Evolutionary conservation across 2,797 vertebrate genomes (phyloP), one percentile per base, ranked within the genome.

Genomic region (Platalea minor): DNA sequence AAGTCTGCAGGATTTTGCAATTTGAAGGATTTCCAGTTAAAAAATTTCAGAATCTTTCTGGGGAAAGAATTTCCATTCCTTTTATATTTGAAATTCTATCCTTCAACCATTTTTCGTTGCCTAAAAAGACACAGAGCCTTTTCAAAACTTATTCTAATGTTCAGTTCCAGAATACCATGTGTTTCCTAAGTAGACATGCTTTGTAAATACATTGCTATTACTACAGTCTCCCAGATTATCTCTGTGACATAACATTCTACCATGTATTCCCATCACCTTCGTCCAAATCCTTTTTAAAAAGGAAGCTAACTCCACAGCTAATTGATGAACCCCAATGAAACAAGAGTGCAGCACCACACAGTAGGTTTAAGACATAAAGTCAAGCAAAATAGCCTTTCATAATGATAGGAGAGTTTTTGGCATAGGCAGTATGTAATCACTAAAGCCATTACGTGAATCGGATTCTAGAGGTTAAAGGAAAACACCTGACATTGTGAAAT

Each of bases 401-500:
- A 80, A 24, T 31, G 16, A 76, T 46, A 31, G 54, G 88, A 93
- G 70, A 86, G 53, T 24, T 92, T 97, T 96, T 94, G 96, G 95
- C 88, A 65, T 89, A 92, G 70, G 60, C 54, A 92, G 54, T 92
- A 81, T 87, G 69, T 89, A 96, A 93, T 94, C 92, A 89, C 61
- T 72, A 89, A 80, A 80, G 60, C 24, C 29, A 37, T 68, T 78
- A 89, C 0, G 7, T 74, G 89, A 85, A 68, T 80, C 37, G 15
- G 50, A 39, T 69, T 85, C 83, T 33, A 56, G 91, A 92, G 68
- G 85, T 94, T 97, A 95, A 88, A 88, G 63, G 72, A 43, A 82
- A 94, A 90, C 13, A 45, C 61, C 65, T 68, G 56, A 92, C 65
- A 51, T 37, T 73, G 82, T 82, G 69, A 91, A 64, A 87, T 67